Base-by-base conservation (phyloP, 2,113 vertebrate genomes). In the Nansenia antarctica region DNA sequence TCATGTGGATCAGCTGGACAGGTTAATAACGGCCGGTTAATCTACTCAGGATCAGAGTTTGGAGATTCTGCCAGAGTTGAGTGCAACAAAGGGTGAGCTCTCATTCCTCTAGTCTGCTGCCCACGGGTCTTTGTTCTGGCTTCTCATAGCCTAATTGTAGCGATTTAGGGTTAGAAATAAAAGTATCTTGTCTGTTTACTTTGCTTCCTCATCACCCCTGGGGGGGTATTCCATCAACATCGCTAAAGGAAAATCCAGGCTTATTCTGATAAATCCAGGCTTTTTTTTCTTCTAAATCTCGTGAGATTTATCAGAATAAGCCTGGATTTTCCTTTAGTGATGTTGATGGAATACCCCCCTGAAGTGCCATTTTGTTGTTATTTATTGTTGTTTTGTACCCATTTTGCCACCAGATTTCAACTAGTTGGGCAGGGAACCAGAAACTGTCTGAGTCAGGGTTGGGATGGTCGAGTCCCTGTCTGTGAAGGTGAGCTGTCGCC, bases 1-100 rank as follows among this genome's bases (percentile, higher is more conserved):
- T 8, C 6, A 8, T 93, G 92, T 53, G 91, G 92, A 29, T 84
- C 88, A 52, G 87, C 73, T 20, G 91, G 89, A 54, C 87, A 91
- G 69, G 67, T 93, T 22, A 0, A 0, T 0, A 74, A 85, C 2
- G 92, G 91, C 14, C 65, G 24, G 6, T 89, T 86, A n/a, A 7
- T 14, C 0, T 92, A 92, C 12, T 70, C 72, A 0, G 92, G 92
- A 9, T n/a, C 71, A 0, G 55, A 62, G 57, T 91, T 91, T 73
- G 91, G 90, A 57, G 87, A 92, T 71, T 71, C 53, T 0, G 89
- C 84, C 2, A 85, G 62, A 22, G 90, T 73, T 0, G 14, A 71
- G 18, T 92, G 92, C 53, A 0, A 88, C 1, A 71, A 77, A 0
- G 91, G 91, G 92, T 93, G 47, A 82, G 77, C 47, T 1, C 29